Percentiles rank a stretch among this genome's conserved stretches.
phyloP scores from a whole-genome alignment of 2,888 invertebrate genomes.

The Trachelus troglodyta region DNA sequence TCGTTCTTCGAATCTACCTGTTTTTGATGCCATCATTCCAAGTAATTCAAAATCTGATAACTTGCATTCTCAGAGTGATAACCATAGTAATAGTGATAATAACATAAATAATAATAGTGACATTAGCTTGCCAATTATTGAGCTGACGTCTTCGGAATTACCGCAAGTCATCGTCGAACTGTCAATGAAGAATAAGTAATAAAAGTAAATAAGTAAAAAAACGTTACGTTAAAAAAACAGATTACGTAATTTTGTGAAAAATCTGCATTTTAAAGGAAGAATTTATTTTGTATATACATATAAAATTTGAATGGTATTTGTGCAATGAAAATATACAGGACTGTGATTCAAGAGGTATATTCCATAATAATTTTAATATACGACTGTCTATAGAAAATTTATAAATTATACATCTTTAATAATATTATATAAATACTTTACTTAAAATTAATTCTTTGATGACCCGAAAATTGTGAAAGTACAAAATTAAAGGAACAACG shows the following conservation, averaged over 20 bases:
- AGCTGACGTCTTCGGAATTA: conserved; percentile 5
- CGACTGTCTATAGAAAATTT: background rate
- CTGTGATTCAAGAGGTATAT: too few species aligned
- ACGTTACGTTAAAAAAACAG: too few species aligned
- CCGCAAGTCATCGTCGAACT: conserved; percentile 15
- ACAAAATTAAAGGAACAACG: too few species aligned
- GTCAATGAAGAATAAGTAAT: background rate
- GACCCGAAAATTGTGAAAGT: too few species aligned
- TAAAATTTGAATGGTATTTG: too few species aligned
- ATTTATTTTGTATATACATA: too few species aligned
- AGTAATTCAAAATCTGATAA: background rate
- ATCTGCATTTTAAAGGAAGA: too few species aligned
- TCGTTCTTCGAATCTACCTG: background rate
- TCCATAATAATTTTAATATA: too few species aligned
- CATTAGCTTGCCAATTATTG: too few species aligned
- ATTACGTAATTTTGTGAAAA: too few species aligned
- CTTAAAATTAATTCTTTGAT: background rate
- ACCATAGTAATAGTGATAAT: background rate
- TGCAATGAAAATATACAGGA: too few species aligned
- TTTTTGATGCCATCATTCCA: background rate
- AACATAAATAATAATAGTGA: background rate
- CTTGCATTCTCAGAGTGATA: background rate
- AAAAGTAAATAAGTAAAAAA: background rate
- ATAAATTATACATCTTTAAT: conserved; percentile 4
- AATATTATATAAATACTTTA: background rate